phyloP scores from a whole-genome alignment of 35 echinoderm and acorn worm genomes.

The Ophiothrix spiculata region DNA sequence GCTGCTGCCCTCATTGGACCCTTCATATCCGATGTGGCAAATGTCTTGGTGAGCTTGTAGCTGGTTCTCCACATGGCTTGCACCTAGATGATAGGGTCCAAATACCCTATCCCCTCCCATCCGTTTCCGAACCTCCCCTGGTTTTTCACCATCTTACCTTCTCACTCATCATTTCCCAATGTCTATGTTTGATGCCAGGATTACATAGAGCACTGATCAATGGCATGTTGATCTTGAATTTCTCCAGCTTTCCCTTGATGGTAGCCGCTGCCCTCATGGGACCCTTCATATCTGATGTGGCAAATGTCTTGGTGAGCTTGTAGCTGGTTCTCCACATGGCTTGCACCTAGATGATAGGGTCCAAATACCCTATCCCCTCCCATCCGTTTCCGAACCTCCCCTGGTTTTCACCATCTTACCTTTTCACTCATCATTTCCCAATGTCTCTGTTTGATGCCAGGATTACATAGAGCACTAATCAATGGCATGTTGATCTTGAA shows the following conservation, averaged over 20 bases:
- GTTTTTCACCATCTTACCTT: too few relatives aligned
- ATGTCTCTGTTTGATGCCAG: conserved; percentile 94
- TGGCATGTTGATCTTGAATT: conserved; percentile 99
- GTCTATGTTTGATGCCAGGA: conserved; percentile 92
- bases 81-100: conserved; percentile 32
- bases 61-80: conserved; percentile 92
- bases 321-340: conserved; percentile 92
- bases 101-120: too few relatives aligned
- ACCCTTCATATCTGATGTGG: conserved; percentile 80
- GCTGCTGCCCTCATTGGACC: conserved; percentile 95
- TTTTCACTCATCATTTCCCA: conserved; percentile 99
- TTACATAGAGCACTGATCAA: conserved; percentile 94
- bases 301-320: conserved; percentile 95
- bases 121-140: too few relatives aligned
- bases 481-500: conserved; percentile 99
- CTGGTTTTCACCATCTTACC: conserved; percentile 61
- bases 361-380: too few relatives aligned
- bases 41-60: conserved; percentile 96
- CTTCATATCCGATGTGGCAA: conserved; percentile 82
- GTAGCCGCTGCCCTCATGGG: conserved; percentile 95
- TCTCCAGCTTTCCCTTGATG: conserved; percentile 98
- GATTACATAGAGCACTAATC: conserved; percentile 91
- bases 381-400: too few relatives aligned
- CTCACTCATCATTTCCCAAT: conserved; percentile 98
- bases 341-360: conserved; percentile 66